Evolutionary conservation across 2,888 invertebrate species (phyloP).

Genomic region (Corbicula japonica): DNA sequence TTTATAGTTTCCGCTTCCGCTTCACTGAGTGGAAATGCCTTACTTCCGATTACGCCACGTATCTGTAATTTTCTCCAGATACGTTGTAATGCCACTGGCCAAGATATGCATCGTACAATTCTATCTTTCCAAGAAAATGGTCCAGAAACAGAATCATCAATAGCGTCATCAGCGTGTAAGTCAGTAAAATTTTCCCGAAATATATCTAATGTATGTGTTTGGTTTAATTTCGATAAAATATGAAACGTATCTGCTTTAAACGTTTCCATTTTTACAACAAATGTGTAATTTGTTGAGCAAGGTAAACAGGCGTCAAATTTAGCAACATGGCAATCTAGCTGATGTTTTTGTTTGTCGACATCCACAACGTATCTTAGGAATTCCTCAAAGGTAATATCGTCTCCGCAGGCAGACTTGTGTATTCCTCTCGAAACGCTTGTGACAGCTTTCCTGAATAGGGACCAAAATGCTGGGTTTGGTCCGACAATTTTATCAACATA

Average conservation of each 20-base stretch:
- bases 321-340: constrained; percentile 39
- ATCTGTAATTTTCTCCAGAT: constrained; percentile 62
- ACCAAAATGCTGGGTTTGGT: constrained; percentile 35
- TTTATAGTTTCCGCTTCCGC: constrained; percentile 30
- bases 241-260: constrained; percentile 57
- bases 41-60: constrained; percentile 44
- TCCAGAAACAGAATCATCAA: constrained; percentile 47
- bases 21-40: constrained; percentile 39
- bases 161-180: constrained; percentile 47
- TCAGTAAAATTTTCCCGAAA: constrained; percentile 18
- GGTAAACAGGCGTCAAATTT: constrained; percentile 35
- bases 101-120: constrained; percentile 44
- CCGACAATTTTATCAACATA: constrained; percentile 50
- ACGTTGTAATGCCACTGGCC: constrained; percentile 48
- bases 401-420: constrained; percentile 14
- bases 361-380: constrained; percentile 32
- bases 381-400: constrained; percentile 38
- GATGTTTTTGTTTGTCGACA: not conserved
- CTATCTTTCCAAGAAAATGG: constrained; percentile 37
- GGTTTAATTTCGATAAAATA: constrained; percentile 31
- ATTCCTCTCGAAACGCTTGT: not conserved
- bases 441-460: constrained; percentile 2
- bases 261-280: constrained; percentile 71
- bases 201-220: constrained; percentile 25
- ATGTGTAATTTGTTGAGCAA: constrained; percentile 55